Base-by-base conservation (phyloP, 2,797 vertebrate species). In the Acanthopagrus latus region DNA sequence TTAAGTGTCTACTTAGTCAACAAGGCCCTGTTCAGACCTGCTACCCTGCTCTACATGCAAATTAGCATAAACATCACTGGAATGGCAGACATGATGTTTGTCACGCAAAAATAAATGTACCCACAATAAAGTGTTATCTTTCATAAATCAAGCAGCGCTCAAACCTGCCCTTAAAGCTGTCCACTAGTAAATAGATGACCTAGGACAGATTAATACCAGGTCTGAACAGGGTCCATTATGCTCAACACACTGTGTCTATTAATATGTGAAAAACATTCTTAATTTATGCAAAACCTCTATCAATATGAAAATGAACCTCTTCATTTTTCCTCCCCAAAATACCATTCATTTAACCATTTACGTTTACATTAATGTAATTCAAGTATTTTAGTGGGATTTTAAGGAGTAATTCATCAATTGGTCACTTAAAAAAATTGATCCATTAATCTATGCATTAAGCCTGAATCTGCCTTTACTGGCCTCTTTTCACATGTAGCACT, bases 321-420 rank as follows among this genome's bases (percentile, higher is more conserved):
- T n/a, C 0, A 14, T 38, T 8, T 21, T 5, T 25, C 2, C n/a
- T 11, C 25, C 14, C 41, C 16, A 14, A 44, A 43, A 58, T 47
- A n/a, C 7, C 0, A 52, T 44, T 18, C 5, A 52, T 64, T 21
- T 20, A 12, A 0, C 8, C 2, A 46, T 51, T 25, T 59, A n/a
- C 1, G 5, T 0, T 23, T 59, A n/a, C 1, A 13, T 0, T 23
- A 0, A 5, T 27, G 50, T 20, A 2, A 57, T 48, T 43, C 21
- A 27, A 41, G 13, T 23, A 38, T 59, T 25, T 74, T 11, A 51
- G 27, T 16, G 14, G 7, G 20, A 63, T 20, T 51, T 13, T 7
- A 7, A 27, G 0, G 1, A 5, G 8, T 27, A 41, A 41, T 66
- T 51, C 14, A 55, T 60, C 18, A 18, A 54, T 27, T 27, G 27